A percentile compares a stretch with the other conserved stretches of the same genome.
phyloP scores from a whole-genome alignment of 2,888 invertebrate species.

The Hyppa rectilinea region DNA sequence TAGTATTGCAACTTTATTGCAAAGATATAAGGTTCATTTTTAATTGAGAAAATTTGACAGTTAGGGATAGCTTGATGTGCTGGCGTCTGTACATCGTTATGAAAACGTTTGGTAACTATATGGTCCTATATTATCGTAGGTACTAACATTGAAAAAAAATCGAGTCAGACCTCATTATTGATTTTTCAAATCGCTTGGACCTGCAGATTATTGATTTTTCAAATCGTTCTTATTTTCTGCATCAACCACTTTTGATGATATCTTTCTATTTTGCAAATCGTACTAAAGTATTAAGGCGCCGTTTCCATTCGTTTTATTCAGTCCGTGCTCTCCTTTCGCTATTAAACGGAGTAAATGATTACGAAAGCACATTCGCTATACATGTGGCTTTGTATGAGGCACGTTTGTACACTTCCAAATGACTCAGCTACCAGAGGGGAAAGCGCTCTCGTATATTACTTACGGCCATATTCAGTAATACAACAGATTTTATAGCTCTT shows the following conservation, averaged over 20 bases:
- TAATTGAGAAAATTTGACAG: too few relatives aligned
- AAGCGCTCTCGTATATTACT: conserved; percentile 55
- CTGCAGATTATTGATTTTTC: background rate
- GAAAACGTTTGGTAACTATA: conserved; percentile 5
- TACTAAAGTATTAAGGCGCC: background rate
- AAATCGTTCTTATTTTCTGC: background rate
- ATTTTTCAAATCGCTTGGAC: background rate
- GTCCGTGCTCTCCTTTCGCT: conserved; percentile 27
- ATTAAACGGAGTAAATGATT: conserved; percentile 51
- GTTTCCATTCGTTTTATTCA: conserved; percentile 22
- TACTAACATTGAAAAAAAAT: background rate
- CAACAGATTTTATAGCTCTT: conserved; percentile 56
- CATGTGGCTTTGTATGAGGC: conserved; percentile 38
- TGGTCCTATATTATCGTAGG: background rate
- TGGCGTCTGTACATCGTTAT: too few relatives aligned
- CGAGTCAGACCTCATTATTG: background rate
- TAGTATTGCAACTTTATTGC: too few relatives aligned
- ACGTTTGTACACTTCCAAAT: conserved; percentile 51
- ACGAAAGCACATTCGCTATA: conserved; percentile 49
- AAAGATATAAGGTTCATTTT: too few relatives aligned
- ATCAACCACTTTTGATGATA: background rate
- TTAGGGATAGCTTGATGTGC: too few relatives aligned
- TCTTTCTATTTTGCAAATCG: background rate
- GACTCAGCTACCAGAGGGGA: conserved; percentile 50
- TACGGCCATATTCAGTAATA: conserved; percentile 49